Evolutionary conservation across 2,797 vertebrate species (phyloP).

Genomic region (Betta splendens): DNA sequence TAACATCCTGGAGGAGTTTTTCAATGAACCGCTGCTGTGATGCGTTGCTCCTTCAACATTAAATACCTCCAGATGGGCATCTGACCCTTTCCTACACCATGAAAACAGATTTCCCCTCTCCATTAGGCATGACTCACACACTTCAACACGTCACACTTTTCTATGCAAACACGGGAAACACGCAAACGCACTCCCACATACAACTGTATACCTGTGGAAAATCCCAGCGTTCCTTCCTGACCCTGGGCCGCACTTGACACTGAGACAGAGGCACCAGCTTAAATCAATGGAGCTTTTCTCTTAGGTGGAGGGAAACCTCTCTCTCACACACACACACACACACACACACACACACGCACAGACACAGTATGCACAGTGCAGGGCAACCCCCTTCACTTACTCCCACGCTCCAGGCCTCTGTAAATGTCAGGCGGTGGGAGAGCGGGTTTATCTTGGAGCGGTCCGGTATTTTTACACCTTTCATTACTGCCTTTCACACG

Average conservation of each 20-base stretch:
- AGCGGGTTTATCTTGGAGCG: constrained; percentile 87
- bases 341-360: constrained; percentile 33
- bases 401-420: constrained; percentile 79
- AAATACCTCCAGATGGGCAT: constrained; percentile 5
- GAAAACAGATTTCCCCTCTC: constrained; percentile 76
- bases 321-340: constrained; percentile 48
- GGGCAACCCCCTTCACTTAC: constrained; percentile 71
- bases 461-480: constrained; percentile 87
- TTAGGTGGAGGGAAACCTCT: constrained; percentile 80
- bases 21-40: constrained; percentile 5
- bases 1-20: neutral
- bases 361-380: constrained; percentile 44
- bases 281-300: constrained; percentile 88
- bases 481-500: constrained; percentile 46
- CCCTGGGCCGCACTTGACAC: constrained; percentile 62
- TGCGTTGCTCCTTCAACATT: constrained; percentile 4
- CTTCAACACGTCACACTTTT: constrained; percentile 59
- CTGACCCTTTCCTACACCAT: constrained; percentile 13
- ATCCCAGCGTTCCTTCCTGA: constrained; percentile 72
- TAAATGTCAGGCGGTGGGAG: constrained; percentile 85
- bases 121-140: constrained; percentile 64
- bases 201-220: constrained; percentile 65
- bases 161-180: constrained; percentile 62
- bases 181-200: constrained; percentile 32
- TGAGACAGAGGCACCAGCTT: constrained; percentile 73